Base-by-base conservation (phyloP, 2,888 invertebrate genomes). In the Cerastis rubricosa region DNA sequence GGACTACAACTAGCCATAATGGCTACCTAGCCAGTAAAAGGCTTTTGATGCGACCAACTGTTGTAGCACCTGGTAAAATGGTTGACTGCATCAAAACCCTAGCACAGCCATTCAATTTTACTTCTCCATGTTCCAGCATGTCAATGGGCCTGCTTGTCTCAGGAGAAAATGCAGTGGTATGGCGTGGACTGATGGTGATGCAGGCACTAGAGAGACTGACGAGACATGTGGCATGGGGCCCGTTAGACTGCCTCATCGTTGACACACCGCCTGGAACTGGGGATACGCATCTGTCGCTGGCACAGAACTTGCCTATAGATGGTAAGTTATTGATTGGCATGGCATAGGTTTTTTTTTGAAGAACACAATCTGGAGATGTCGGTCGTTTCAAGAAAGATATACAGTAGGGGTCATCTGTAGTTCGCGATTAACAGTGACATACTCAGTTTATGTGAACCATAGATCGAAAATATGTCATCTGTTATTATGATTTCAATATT, bases 261-360 rank as follows among this genome's bases (percentile, higher is more conserved):
- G 99, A 99, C 95, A 99, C 99, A 88, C 99, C 99, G 5, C 99
- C 99, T 0, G 99, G 99, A 51, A 99, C 99, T 0, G 99, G 99
- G 0, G 99, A 99, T 94, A 98, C 99, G 0, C 99, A 99, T 92
- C 96, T 99, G 2, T 99, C 99, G 0, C 97, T 99, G 2, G 97
- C 98, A 63, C 99, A 99, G 94, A 99, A 98, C 94, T 96, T 99
- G 68, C 98, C 98, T 2, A 97, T 99, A 66, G 97, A 98, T 90
- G 99, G 98, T 97, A 77, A 76, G 87, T 17, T 14, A 43, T 64
- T 14, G 1, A 29, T 25, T 25, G 7, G 7, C 0, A 14, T 49
- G 0, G 49, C 17, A 29, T 59, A 29, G 7, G 25, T 19, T 29
- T 61, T 9, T 29, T 4, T 61, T 35, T 1, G 17, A 25, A 59